A percentile compares a stretch with the other conserved stretches of the same genome.
Evolutionary conservation across 2,888 invertebrate genomes (phyloP).

Genomic region (Ptychoptera albimana): DNA sequence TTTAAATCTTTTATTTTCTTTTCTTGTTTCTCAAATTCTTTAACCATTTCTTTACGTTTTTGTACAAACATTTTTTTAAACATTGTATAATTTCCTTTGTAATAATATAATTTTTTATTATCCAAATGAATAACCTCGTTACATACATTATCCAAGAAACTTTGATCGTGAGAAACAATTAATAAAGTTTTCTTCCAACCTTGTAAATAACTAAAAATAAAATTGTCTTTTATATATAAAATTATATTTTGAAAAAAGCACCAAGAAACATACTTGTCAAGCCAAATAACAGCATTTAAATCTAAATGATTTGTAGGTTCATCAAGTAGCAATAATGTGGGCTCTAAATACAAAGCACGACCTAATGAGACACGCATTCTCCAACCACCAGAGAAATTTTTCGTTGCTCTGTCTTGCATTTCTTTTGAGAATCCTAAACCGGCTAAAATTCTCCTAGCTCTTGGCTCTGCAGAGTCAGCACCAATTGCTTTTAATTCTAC

Average conservation of each 20-base stretch:
- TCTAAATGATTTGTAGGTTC: conserved; percentile 99
- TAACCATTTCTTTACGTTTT: conserved; percentile 86
- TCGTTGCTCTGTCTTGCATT: conserved; percentile 83
- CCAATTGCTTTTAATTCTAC: conserved; percentile 91
- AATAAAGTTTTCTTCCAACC: conserved; percentile 97
- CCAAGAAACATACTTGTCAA: conserved; percentile 69
- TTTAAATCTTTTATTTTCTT: conserved; percentile 90
- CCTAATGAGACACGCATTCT: conserved; percentile 97
- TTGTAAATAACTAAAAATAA: conserved; percentile 69
- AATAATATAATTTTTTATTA: conserved; percentile 84
- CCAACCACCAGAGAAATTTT: conserved; percentile 91
- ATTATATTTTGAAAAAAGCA: neutral
- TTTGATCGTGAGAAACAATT: conserved; percentile 99
- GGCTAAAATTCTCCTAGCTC: conserved; percentile 88
- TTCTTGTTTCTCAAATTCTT: conserved; percentile 97
- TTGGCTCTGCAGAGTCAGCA: conserved; percentile 94
- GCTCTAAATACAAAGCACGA: conserved; percentile 90
- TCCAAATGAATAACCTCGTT: conserved; percentile 98
- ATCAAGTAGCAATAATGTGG: conserved; percentile 90
- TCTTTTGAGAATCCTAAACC: conserved; percentile 86
- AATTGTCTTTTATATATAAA: neutral
- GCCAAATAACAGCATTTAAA: conserved; percentile 98
- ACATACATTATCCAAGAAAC: conserved; percentile 98
- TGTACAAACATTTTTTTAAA: conserved; percentile 98
- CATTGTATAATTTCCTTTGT: conserved; percentile 94